Evolutionary conservation across 2,113 vertebrate genomes (phyloP), one percentile per base, ranked within the genome.

Genomic region (Percina caprodes): DNA sequence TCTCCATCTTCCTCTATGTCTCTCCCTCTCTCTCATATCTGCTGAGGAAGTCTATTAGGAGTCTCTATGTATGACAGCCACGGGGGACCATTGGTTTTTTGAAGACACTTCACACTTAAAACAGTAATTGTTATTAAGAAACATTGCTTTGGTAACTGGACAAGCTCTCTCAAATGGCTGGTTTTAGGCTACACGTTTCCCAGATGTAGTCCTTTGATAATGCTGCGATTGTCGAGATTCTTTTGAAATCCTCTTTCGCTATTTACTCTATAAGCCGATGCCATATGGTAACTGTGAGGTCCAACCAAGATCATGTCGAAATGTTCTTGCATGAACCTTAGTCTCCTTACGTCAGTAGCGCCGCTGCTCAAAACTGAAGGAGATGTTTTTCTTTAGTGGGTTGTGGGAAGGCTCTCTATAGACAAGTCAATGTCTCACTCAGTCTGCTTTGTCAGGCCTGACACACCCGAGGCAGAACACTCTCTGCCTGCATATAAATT

Each of bases 381-480:
- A 74, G 83, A 83, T 79, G 63, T 86, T 87, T 86, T 62, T 79
- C 65, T 56, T 83, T 63, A 67, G 79, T 83, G 78, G 83, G 69
- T 77, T 6, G 74, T 90, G 74, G 79, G 84, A 90, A 90, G 86
- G 70, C 74, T 90, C 82, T 89, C 78, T 80, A 79, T 85, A 92
- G 90, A 92, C 91, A 74, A 88, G 88, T 89, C 86, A 77, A 74
- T 85, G 86, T 84, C 87, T 91, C 77, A 21, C 88, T 88, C 84
- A 58, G 79, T 87, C 83, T 91, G 92, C 92, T 93, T 93, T 89
- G 89, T 94, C 92, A 93, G 89, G 89, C 87, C 89, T 45, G 61
- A 86, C 83, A 89, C 35, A 77, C 91, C 86, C 33, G n/a, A 85
- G 87, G 89, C 89, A 80, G 84, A 88, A 91, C 87, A 79, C 84